Conservation (phyloP, 2,888 invertebrate genomes). For the Xestia ashworthii region DNA sequence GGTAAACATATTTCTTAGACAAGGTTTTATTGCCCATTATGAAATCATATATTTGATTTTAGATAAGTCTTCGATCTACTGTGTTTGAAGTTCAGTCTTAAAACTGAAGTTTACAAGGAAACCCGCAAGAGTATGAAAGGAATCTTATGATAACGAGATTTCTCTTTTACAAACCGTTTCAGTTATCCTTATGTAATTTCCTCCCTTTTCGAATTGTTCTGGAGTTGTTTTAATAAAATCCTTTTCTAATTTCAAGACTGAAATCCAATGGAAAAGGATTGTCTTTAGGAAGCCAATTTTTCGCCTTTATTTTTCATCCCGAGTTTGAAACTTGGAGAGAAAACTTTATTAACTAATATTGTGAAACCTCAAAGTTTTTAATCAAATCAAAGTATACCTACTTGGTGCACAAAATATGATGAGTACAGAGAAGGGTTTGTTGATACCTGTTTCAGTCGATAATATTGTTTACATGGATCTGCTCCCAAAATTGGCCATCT, state of each 20-base stretch:
- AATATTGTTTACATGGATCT: no score
- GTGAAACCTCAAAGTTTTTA: slow-evolving; percentile 8
- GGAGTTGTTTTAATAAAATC: slow-evolving; percentile 39
- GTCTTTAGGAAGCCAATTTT: slow-evolving; percentile 22
- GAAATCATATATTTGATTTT: neutral
- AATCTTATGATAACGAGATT: slow-evolving; percentile 4
- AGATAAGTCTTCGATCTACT: neutral
- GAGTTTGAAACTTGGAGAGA: neutral
- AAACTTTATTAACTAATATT: slow-evolving; percentile 12
- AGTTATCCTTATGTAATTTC: slow-evolving; percentile 12
- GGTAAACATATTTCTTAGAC: neutral
- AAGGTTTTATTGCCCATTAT: neutral
- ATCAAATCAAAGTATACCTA: neutral
- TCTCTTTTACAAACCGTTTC: slow-evolving; percentile 4
- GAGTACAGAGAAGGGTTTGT: neutral
- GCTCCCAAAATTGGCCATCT: neutral
- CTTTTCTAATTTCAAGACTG: slow-evolving; percentile 36
- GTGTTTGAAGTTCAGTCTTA: neutral
- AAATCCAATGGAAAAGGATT: slow-evolving; percentile 36
- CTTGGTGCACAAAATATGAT: neutral
- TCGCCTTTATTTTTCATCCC: neutral
- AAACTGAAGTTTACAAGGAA: neutral
- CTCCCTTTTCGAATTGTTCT: slow-evolving; percentile 10
- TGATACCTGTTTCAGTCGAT: neutral
- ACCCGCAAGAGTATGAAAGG: neutral